These are phyloP conservation scores for Ciconia stormi DNA, from an alignment of 2,113 vertebrate genomes.

Conservation along the genomic window DNA sequence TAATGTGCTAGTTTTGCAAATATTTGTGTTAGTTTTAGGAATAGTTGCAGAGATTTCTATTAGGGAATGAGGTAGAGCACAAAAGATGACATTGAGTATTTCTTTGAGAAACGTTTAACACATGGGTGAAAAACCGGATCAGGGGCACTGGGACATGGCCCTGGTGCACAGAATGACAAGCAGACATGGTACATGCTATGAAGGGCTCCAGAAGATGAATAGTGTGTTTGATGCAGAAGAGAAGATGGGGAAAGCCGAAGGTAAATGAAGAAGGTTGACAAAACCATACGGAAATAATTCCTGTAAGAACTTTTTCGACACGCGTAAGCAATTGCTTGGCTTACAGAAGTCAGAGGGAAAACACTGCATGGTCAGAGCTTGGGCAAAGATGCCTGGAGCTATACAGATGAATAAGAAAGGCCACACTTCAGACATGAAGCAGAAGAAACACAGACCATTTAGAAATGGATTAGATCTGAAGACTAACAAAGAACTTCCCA, in stretches of 20 bases:
- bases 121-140: too few species aligned
- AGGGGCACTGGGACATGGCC: background rate
- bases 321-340: background rate
- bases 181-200: rapidly evolving
- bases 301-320: background rate
- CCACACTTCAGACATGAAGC: background rate
- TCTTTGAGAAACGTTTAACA: background rate
- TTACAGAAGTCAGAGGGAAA: background rate
- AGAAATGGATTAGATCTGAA: background rate
- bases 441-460: background rate
- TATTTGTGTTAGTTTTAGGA: background rate
- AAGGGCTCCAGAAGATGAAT: background rate
- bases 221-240: background rate
- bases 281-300: background rate
- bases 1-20: background rate
- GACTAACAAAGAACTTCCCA: background rate
- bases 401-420: background rate
- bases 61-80: background rate
- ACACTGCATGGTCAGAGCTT: background rate
- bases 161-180: background rate
- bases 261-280: background rate
- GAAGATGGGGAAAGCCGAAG: background rate
- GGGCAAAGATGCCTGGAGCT: background rate
- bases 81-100: background rate
- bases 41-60: background rate